Base-by-base conservation (phyloP, 2,888 invertebrate genomes). In the Epirrhoe tristata region DNA sequence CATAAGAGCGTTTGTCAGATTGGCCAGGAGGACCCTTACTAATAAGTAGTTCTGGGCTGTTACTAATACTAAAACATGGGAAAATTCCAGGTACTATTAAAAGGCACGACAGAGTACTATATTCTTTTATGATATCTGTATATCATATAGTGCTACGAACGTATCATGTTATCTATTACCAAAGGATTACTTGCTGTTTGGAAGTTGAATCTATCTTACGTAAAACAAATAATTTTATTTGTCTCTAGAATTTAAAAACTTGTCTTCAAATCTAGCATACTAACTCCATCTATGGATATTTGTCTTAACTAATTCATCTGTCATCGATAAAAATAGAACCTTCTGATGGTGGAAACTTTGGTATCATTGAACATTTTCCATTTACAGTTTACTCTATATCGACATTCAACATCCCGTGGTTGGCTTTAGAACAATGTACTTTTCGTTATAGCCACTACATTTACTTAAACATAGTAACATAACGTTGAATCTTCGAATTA, bases 231-330 rank as follows among this genome's bases (percentile, higher is more conserved):
- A n/a, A n/a, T n/a, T n/a, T n/a, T n/a, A n/a, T n/a, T n/a, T n/a
- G 24, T 24, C 1, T 24, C 24, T 34, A 1, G 34, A 0, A 7
- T 7, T 36, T 8, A 10, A 12, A 12, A 43, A 12, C 12, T 12
- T 39, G 36, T 39, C 3, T 39, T 43, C 12, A 16, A 50, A 48
- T 16, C 6, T 31, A 39, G 5, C 31, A 24, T 6, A 31, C 16
- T 31, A 64, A 59, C 80, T 76, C 81, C 83, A 85, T 81, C 86
- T 85, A 36, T 76, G 48, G 2, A 24, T 54, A 54, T 4, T 31
- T 4, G 10, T 10, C 17, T 1, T 51, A 70, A 79, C 72, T 76
- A 74, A 52, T 31, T 56, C 39, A 34, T 51, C 54, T 56, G 14
- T 7, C 31, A 56, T 70, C 70, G 54, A 69, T 70, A 57, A 8